Conservation (phyloP, 2,113 vertebrate genomes). For the Odocoileus virginianus region DNA sequence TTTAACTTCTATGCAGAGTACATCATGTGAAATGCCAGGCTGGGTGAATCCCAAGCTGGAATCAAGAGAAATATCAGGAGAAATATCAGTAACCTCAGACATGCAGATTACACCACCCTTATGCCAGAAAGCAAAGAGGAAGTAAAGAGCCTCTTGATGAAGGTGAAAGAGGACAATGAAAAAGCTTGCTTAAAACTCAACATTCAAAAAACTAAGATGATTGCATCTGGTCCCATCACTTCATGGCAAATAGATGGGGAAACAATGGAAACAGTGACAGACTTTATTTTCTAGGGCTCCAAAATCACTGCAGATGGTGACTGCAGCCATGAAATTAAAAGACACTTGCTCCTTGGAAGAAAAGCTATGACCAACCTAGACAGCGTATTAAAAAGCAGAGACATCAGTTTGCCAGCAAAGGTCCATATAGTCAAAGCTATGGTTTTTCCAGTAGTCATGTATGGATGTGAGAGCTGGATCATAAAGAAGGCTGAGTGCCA, state of each 20-base stretch:
- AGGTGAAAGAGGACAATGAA: background rate
- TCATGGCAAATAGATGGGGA: background rate
- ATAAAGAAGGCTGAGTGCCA: background rate
- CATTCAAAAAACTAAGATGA: background rate
- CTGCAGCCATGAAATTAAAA: background rate
- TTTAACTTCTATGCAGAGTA: background rate
- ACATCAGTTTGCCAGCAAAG: background rate
- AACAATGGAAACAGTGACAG: background rate
- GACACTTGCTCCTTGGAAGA: background rate
- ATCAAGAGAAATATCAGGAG: background rate
- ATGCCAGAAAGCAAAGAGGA: background rate
- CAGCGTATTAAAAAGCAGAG: background rate
- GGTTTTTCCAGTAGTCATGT: background rate
- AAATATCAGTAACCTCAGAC: background rate
- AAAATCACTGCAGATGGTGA: background rate
- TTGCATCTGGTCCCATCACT: background rate
- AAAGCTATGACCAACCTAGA: background rate
- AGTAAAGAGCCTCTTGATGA: background rate
- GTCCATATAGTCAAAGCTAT: background rate
- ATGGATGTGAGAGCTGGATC: background rate
- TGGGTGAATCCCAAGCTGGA: background rate
- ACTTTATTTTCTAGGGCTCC: background rate
- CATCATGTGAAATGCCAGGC: background rate
- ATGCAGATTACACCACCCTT: background rate
- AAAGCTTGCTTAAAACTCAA: background rate